These are phyloP conservation scores for Tenthredo livida DNA, from an alignment of 2,888 invertebrate genomes.

Conservation along the genomic window DNA sequence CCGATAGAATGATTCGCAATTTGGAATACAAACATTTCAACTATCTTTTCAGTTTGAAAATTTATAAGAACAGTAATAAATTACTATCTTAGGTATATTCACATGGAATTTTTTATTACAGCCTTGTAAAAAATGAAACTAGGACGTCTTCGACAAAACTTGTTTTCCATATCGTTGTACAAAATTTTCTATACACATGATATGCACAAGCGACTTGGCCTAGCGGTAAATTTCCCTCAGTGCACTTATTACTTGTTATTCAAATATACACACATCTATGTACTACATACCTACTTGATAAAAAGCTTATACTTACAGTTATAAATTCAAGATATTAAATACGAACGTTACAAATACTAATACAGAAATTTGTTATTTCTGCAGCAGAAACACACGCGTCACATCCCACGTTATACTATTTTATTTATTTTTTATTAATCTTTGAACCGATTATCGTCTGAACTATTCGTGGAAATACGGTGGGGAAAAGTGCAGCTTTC, in stretches of 20 bases:
- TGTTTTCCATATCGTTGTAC: too few species aligned
- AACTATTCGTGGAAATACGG: conserved; percentile 9
- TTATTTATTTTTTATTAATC: neutral
- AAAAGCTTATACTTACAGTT: neutral
- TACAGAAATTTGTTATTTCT: neutral
- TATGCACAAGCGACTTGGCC: neutral
- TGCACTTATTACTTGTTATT: neutral
- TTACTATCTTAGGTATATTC: neutral
- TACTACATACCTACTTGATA: neutral
- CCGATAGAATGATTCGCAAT: neutral
- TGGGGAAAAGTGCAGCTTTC: neutral
- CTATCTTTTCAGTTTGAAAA: too few species aligned
- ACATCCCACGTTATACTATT: neutral
- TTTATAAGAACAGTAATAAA: too few species aligned
- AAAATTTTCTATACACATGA: too few species aligned
- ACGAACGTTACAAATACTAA: neutral
- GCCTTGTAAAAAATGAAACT: neutral
- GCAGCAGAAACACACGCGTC: neutral
- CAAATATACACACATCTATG: neutral
- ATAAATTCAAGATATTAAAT: neutral
- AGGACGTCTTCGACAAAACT: too few species aligned
- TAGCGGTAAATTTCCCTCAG: neutral
- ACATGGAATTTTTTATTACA: too few species aligned
- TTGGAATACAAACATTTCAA: neutral
- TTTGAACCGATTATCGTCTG: neutral